These are phyloP conservation scores for Scolopax mira DNA, from an alignment of 2,113 vertebrate genomes.

Conservation along the genomic window DNA sequence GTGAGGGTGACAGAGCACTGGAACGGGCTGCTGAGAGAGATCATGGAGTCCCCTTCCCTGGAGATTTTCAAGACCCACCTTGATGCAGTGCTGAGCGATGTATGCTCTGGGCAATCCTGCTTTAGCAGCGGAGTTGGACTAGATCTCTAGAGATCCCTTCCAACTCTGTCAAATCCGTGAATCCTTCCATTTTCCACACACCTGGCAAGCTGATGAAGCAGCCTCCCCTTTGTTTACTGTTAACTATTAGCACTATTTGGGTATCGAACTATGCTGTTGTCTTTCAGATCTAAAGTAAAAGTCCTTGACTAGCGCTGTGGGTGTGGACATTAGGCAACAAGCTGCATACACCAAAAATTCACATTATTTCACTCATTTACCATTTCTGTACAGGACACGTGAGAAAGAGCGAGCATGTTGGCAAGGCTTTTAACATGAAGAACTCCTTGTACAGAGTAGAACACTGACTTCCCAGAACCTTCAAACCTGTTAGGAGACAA, in stretches of 20 bases:
- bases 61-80: no score
- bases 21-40: no score
- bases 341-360: background rate
- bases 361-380: background rate
- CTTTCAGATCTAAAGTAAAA: background rate
- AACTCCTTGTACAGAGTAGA: rapidly evolving
- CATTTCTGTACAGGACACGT: background rate
- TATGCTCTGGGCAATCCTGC: no score
- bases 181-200: background rate
- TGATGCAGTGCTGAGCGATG: no score
- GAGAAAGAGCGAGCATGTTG: rapidly evolving
- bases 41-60: no score
- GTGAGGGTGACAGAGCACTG: no score
- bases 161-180: no score
- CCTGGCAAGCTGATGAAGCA: background rate
- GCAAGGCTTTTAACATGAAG: background rate
- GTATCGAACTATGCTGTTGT: background rate
- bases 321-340: background rate
- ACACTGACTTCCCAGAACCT: background rate
- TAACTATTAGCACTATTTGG: background rate
- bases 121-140: no score
- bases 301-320: background rate
- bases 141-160: no score
- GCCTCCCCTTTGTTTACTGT: background rate
- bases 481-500: background rate